A percentile compares a stretch with the other conserved stretches of the same genome.
These are phyloP conservation scores for Digitonthophagus gazella DNA, from an alignment of 2,888 invertebrate genomes.

Conservation along the genomic window DNA sequence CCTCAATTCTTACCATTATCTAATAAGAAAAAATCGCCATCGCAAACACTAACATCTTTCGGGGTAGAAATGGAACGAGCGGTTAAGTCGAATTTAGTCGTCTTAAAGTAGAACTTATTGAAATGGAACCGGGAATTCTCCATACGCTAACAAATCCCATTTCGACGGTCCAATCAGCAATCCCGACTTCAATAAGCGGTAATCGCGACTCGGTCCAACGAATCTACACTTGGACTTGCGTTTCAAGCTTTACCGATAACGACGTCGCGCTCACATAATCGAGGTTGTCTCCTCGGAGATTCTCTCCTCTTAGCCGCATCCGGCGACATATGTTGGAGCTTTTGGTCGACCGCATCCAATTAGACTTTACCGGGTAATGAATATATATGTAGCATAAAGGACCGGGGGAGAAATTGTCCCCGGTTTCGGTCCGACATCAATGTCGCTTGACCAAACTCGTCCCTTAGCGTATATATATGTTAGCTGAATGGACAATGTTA, in stretches of 20 bases:
- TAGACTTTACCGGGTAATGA: not conserved
- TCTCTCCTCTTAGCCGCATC: not conserved
- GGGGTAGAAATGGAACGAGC: too few species aligned
- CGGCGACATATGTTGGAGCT: not conserved
- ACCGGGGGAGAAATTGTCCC: not conserved
- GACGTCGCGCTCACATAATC: not conserved
- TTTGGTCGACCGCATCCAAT: not conserved
- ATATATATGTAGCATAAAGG: not conserved
- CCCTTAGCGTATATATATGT: not conserved
- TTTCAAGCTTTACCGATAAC: not conserved
- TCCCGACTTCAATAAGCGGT: not conserved
- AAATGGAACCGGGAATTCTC: not conserved
- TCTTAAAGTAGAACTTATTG: not conserved
- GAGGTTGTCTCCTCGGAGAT: not conserved
- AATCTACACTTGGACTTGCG: not conserved
- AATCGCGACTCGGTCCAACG: not conserved
- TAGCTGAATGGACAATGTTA: not conserved
- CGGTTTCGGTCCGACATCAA: not conserved
- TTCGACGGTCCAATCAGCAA: not conserved
- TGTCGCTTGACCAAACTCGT: not conserved
- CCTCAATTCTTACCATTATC: not conserved
- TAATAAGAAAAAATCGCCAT: not conserved
- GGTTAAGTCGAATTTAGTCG: too few species aligned
- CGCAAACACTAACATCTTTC: too few species aligned
- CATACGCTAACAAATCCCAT: not conserved